A percentile compares a stretch with the other conserved stretches of the same genome.
These are phyloP conservation scores for Pammene aurita DNA, from an alignment of 2,888 invertebrate species.

Conservation along the genomic window DNA sequence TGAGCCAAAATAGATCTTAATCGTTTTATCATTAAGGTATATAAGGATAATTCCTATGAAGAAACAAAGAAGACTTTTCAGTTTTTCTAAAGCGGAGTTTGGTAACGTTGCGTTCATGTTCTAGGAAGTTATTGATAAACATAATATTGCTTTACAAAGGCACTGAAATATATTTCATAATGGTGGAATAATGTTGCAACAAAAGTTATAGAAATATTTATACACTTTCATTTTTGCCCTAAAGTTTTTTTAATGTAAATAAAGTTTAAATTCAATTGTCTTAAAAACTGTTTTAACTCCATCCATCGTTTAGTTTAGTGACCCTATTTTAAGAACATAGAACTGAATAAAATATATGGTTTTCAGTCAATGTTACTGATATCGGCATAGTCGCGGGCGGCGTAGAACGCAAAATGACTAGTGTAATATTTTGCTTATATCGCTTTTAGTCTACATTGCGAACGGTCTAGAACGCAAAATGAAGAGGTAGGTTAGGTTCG, in stretches of 20 bases:
- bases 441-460: too few species aligned
- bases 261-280: neutral
- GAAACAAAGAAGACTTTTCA: neutral
- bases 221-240: neutral
- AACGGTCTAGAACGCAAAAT: too few species aligned
- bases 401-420: too few species aligned
- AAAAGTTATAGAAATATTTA: neutral
- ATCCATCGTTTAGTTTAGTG: too few species aligned
- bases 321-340: neutral
- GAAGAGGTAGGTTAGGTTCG: too few species aligned
- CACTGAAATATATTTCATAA: slow-evolving; percentile 13
- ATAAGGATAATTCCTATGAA: slow-evolving; percentile 19
- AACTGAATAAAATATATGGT: too few species aligned
- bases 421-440: too few species aligned
- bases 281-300: neutral
- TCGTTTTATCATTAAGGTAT: slow-evolving; percentile 6
- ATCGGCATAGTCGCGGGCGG: too few species aligned
- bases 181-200: neutral
- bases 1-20: neutral
- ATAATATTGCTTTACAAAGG: neutral
- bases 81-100: neutral
- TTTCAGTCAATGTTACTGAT: too few species aligned
- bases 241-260: slow-evolving; percentile 9
- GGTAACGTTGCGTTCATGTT: neutral
- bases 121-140: neutral